Evolutionary conservation across 2,113 vertebrate genomes (phyloP).

Genomic region (Rutilus rutilus): DNA sequence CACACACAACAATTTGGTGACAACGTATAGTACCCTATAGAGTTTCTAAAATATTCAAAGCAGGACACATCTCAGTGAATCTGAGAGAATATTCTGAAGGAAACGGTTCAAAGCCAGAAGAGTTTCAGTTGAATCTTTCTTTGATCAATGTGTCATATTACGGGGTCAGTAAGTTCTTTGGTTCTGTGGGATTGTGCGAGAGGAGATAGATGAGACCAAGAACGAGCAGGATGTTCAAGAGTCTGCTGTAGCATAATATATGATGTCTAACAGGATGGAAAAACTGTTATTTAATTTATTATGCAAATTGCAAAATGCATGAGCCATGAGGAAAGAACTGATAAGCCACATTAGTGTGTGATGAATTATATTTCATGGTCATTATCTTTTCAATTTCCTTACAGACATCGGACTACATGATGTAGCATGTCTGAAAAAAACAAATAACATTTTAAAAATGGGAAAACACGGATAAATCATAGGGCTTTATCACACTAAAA

Average conservation of each 20-base stretch:
- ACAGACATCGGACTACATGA: background rate
- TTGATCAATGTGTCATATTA: background rate
- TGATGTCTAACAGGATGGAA: slow-evolving; percentile 33
- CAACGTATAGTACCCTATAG: background rate
- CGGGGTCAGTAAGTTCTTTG: slow-evolving; percentile 17
- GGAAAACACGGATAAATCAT: background rate
- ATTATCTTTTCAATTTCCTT: background rate
- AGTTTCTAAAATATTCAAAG: background rate
- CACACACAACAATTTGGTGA: background rate
- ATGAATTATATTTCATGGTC: background rate
- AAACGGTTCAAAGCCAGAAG: background rate
- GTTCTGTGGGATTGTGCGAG: background rate
- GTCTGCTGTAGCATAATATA: background rate
- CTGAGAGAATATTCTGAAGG: background rate
- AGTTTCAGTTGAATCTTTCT: slow-evolving; percentile 1
- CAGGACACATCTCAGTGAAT: background rate
- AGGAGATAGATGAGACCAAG: background rate
- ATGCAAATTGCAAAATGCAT: slow-evolving; percentile 23
- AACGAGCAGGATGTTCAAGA: background rate
- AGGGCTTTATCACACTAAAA: background rate
- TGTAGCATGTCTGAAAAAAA: background rate
- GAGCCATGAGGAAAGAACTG: background rate
- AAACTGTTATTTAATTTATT: slow-evolving; percentile 28
- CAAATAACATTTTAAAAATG: background rate
- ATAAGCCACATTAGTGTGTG: slow-evolving; percentile 17